Conservation (phyloP, 2,797 vertebrate species). For the Pterois miles region DNA sequence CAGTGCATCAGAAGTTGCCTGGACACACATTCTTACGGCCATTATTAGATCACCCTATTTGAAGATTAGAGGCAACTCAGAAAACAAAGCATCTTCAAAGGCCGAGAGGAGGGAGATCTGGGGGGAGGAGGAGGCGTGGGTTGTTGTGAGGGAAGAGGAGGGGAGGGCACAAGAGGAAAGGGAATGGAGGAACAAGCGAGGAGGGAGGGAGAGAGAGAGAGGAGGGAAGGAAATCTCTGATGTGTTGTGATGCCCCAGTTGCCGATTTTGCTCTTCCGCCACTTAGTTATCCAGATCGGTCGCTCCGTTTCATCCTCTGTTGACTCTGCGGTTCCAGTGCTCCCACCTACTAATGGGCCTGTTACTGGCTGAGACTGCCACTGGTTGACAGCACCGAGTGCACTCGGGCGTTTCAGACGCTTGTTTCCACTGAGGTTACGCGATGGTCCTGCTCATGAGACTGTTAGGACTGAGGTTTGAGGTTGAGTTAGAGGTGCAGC, state of each 20-base stretch:
- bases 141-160: constrained; percentile 24
- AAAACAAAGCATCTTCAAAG: constrained; percentile 79
- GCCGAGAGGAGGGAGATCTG: constrained; percentile 22
- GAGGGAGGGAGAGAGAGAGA: not conserved
- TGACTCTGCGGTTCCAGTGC: constrained; percentile 51
- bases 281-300: constrained; percentile 76
- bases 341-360: constrained; percentile 69
- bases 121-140: constrained; percentile 2
- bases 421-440: constrained; percentile 37
- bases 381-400: constrained; percentile 59
- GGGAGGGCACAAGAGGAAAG: constrained; percentile 41
- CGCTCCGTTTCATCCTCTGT: constrained; percentile 60
- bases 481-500: constrained; percentile 10
- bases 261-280: constrained; percentile 68
- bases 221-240: constrained; percentile 36
- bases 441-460: constrained; percentile 19
- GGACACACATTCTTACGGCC: constrained; percentile 27
- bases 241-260: constrained; percentile 78
- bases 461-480: constrained; percentile 21
- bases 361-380: constrained; percentile 66
- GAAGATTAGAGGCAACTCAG: constrained; percentile 69
- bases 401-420: constrained; percentile 32
- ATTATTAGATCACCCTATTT: constrained; percentile 73
- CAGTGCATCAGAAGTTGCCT: constrained; percentile 41
- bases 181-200: constrained; percentile 18